A percentile compares a stretch with the other conserved stretches of the same genome.
Evolutionary conservation across 2,113 vertebrate genomes (phyloP).

Genomic region (Hypocryptadius cinnamomeus): DNA sequence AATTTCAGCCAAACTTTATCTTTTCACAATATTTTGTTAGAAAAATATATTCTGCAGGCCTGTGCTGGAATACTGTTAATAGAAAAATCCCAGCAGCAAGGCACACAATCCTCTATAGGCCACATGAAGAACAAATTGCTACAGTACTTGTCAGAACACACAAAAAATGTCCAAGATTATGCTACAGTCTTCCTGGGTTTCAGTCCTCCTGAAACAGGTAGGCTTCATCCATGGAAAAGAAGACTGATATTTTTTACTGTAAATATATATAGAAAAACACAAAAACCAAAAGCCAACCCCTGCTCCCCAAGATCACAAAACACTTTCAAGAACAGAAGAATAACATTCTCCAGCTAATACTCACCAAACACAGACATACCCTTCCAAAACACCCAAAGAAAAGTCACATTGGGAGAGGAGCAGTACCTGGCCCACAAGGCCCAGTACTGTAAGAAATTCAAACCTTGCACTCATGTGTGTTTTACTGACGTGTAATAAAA

Average conservation of each 20-base stretch:
- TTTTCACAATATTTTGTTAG: neutral
- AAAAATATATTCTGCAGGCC: neutral
- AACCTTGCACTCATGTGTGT: neutral
- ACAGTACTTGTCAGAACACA: neutral
- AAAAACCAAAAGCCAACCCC: neutral
- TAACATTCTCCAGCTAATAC: neutral
- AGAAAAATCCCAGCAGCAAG: neutral
- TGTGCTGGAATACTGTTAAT: fast-evolving
- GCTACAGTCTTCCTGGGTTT: neutral
- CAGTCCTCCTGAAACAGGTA: neutral
- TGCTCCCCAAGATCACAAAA: neutral
- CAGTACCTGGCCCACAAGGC: neutral
- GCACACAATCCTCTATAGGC: neutral
- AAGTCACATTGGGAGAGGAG: neutral
- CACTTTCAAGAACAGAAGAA: neutral
- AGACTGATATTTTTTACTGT: neutral
- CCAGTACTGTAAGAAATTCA: neutral
- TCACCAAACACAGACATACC: fast-evolving
- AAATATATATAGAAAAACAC: neutral
- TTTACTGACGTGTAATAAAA: neutral
- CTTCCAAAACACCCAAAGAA: neutral
- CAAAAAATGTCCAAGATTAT: neutral
- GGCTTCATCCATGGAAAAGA: neutral
- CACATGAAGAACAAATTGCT: neutral
- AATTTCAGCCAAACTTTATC: neutral